phyloP scores from a whole-genome alignment of 2,797 vertebrate genomes.

The Propithecus perrieri region DNA sequence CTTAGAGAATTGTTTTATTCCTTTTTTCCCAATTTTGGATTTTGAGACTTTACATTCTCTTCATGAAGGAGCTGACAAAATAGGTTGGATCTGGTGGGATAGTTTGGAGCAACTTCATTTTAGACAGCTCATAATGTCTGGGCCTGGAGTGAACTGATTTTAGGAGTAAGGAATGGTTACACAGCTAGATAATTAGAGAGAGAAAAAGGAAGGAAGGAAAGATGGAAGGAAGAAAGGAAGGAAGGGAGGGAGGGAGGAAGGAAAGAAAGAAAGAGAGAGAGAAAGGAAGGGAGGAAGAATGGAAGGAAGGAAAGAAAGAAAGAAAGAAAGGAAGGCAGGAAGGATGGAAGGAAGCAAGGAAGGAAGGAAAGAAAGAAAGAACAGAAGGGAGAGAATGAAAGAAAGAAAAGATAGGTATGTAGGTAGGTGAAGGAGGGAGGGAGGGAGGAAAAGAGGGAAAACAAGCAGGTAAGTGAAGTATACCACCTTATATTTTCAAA shows the following conservation, averaged over 20 bases:
- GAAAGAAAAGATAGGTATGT: no score
- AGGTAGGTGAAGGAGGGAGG: neutral
- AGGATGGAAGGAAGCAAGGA: rapidly evolving
- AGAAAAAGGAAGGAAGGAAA: no score
- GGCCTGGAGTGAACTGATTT: neutral
- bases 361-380: rapidly evolving
- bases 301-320: neutral
- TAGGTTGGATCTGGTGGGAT: neutral
- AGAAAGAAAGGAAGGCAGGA: neutral
- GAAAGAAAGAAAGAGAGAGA: rapidly evolving
- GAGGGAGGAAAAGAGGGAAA: neutral
- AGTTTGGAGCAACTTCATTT: neutral
- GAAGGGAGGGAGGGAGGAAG: no score
- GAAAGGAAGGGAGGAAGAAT: neutral
- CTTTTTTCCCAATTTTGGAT: neutral
- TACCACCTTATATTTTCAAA: neutral
- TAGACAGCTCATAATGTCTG: neutral
- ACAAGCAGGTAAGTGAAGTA: neutral
- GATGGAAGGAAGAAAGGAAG: no score
- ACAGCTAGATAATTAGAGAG: neutral
- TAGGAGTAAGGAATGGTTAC: neutral
- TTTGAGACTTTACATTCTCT: neutral
- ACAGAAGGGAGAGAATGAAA: neutral
- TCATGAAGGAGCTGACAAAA: neutral
- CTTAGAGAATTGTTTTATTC: neutral